Evolutionary conservation across 2,888 invertebrate species (phyloP).

Genomic region (Standfussiana lucernea): DNA sequence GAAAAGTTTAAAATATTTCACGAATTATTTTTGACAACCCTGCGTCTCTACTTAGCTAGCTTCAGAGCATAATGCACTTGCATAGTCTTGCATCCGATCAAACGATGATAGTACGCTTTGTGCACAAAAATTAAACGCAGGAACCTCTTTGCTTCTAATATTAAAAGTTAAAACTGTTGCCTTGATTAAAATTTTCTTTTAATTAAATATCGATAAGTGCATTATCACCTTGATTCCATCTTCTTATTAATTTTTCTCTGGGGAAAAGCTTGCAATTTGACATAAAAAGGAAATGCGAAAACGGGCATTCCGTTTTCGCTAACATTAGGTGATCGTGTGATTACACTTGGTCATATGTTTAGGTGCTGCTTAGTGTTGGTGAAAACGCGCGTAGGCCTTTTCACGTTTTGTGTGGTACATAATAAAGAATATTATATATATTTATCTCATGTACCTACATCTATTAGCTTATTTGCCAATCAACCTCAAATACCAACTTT

Average conservation of each 20-base stretch:
- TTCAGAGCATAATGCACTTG: slow-evolving; percentile 53
- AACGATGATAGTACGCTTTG: slow-evolving; percentile 50
- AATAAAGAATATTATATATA: too few species aligned
- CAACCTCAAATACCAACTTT: neutral
- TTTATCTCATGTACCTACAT: neutral
- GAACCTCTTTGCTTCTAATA: slow-evolving; percentile 14
- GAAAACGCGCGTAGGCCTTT: neutral
- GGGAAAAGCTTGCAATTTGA: neutral
- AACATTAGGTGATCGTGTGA: neutral
- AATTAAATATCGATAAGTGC: neutral
- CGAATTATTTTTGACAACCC: slow-evolving; percentile 34
- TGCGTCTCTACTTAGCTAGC: slow-evolving; percentile 26
- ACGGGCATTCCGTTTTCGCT: neutral
- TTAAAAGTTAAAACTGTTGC: slow-evolving; percentile 27
- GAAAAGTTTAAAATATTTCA: neutral
- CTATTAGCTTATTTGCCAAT: neutral
- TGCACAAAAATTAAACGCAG: slow-evolving; percentile 41
- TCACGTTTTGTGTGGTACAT: too few species aligned
- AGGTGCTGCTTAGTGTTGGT: neutral
- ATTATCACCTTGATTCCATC: neutral
- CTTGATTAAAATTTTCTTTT: slow-evolving; percentile 25
- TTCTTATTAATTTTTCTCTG: neutral
- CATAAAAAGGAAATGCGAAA: neutral
- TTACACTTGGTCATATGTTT: neutral
- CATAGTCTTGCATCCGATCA: slow-evolving; percentile 56